Percentiles rank a stretch among this genome's conserved stretches.
These are phyloP conservation scores for Misgurnus anguillicaudatus DNA, from an alignment of 2,113 vertebrate genomes.

Conservation along the genomic window DNA sequence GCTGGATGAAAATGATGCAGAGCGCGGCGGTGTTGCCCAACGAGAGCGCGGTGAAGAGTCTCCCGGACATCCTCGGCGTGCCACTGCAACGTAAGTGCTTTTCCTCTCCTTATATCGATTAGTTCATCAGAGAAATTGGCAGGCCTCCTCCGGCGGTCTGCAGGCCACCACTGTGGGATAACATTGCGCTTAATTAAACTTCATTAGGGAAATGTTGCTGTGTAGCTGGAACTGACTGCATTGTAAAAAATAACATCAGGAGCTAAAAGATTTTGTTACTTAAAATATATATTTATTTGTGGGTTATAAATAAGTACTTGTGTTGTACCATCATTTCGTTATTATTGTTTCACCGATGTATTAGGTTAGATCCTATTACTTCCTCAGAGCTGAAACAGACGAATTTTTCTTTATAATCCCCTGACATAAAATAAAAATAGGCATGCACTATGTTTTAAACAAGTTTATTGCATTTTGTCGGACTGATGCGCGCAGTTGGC, in stretches of 20 bases:
- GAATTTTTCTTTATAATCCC: neutral
- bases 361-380: no score
- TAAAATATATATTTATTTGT: no score
- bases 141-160: slow-evolving; percentile 50
- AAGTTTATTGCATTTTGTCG: neutral
- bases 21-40: slow-evolving; percentile 88
- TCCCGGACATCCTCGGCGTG: slow-evolving; percentile 95
- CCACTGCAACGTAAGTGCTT: slow-evolving; percentile 96
- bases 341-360: no score
- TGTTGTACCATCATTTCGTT: neutral
- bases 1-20: slow-evolving; percentile 92
- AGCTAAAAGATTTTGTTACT: neutral
- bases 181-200: slow-evolving; percentile 49
- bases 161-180: slow-evolving; percentile 54
- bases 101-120: slow-evolving; percentile 56
- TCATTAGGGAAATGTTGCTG: neutral
- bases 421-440: neutral
- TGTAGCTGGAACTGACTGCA: neutral
- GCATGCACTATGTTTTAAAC: neutral
- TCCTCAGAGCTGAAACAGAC: neutral
- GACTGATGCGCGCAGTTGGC: neutral
- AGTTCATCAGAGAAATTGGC: slow-evolving; percentile 59
- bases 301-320: no score
- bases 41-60: slow-evolving; percentile 93
- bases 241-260: neutral